Evolutionary conservation across 2,113 vertebrate species (phyloP), one percentile per base, ranked within the genome.

Genomic region (Phoxinus phoxinus): DNA sequence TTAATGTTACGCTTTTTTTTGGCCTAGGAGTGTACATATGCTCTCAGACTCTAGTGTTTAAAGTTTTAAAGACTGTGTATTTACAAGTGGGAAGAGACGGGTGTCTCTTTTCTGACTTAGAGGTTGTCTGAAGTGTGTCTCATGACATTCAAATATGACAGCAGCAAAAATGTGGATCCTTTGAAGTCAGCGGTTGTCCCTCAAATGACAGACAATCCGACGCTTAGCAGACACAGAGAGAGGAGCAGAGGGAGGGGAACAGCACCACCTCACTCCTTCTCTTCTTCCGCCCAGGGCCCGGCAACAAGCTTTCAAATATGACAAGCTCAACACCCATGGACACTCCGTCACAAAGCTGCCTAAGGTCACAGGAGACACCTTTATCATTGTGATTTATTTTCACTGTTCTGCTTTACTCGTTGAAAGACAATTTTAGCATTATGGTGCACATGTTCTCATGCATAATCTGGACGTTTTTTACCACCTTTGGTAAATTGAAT

Each of bases 161-260:
- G 51, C 77, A 89, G 78, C 74, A 32, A 82, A 87, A 91, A 85
- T 51, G 86, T 44, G 0, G 10, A 81, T 84, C 75, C 93, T 95
- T 94, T 95, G 93, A 94, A 94, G 93, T 94, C 90, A 89, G 74
- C 87, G 92, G 90, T 92, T 91, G 91, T 89, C 88, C 89, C 88
- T 92, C 77, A 91, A 92, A 91, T 88, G 59, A 84, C 89, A 94
- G 92, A 94, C 93, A 94, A 92, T 92, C 92, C 88, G 89, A 90
- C 87, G 91, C 93, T 93, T 85, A 83, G n/a, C 44, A 46, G 46
- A 41, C 11, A 32, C 61, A 19, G 25, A 67, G 46, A 65, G 37
- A 84, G 6, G 15, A 83, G 37, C 11, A 59, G 7, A 15, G 17
- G 8, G 51, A 77, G 25, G 83, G 75, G 61, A 85, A 72, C 37